A percentile compares a stretch with the other conserved stretches of the same genome.
Evolutionary conservation across 1,140 invertebrate species (phyloP).

Genomic region (Danaus melanippus): DNA sequence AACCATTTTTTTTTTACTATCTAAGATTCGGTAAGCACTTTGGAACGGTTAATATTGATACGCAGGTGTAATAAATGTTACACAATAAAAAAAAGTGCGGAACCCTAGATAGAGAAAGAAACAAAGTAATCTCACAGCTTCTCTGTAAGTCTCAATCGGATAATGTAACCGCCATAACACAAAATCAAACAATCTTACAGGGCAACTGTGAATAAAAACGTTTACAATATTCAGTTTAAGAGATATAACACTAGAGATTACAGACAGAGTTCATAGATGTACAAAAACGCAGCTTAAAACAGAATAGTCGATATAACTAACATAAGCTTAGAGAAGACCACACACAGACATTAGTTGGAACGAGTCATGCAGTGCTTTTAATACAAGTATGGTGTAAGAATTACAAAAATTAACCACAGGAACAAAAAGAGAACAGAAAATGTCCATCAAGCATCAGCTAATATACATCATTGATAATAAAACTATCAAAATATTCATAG

Average conservation of each 20-base stretch:
- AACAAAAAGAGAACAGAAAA: no score
- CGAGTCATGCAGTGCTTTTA: conserved; percentile 51
- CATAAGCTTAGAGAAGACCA: conserved; percentile 43
- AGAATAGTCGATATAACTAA: not conserved
- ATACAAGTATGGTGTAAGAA: conserved; percentile 5
- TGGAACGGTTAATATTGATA: no score
- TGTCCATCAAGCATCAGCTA: not conserved
- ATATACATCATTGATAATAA: conserved; percentile 6
- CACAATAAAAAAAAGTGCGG: not conserved
- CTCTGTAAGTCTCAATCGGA: conserved; percentile 59
- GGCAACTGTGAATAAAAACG: conserved; percentile 51
- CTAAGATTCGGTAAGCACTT: no score
- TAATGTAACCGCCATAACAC: conserved; percentile 67
- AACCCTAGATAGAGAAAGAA: conserved; percentile 13
- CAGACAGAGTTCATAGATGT: not conserved
- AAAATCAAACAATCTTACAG: conserved; percentile 44
- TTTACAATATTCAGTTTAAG: no score
- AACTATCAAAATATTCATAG: conserved; percentile 13
- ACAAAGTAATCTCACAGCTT: conserved; percentile 47
- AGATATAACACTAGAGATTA: no score
- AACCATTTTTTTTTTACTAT: not conserved
- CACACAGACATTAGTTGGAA: conserved; percentile 49
- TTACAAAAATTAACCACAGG: no score
- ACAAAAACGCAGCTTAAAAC: conserved; percentile 5
- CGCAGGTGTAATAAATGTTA: no score